Conservation (phyloP, 2,113 vertebrate genomes). For the Campylomormyrus numenius region DNA sequence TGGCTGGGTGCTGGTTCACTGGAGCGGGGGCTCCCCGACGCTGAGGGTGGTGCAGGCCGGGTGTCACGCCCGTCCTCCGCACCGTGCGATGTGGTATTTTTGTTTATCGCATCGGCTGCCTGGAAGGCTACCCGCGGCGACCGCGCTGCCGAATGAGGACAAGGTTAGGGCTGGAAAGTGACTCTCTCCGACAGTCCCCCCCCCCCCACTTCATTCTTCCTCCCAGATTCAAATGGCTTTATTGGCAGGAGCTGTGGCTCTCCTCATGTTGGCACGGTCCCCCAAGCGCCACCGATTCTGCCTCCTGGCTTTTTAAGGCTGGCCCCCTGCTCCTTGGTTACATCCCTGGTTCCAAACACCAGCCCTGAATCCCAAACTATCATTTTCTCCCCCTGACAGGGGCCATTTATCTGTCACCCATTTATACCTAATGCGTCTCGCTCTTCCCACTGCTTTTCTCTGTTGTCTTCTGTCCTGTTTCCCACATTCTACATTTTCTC, state of each 20-base stretch:
- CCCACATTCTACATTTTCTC: background rate
- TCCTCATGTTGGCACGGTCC: background rate
- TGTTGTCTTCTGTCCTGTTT: background rate
- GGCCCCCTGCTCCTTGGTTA: background rate
- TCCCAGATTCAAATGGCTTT: conserved; percentile 20
- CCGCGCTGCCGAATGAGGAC: background rate
- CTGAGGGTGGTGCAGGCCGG: background rate
- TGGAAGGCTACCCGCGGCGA: background rate
- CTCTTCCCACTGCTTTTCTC: background rate
- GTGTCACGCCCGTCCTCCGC: background rate
- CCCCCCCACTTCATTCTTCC: conserved; percentile 23
- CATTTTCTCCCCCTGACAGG: background rate
- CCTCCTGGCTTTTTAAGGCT: background rate
- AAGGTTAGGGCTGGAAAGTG: conserved; percentile 26
- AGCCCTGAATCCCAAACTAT: background rate
- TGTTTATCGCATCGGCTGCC: background rate
- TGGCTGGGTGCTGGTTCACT: background rate
- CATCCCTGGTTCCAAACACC: background rate
- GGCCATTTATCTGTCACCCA: background rate
- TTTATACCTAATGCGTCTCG: background rate
- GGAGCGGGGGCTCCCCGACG: background rate
- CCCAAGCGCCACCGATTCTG: background rate
- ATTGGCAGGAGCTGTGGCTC: conserved; percentile 11
- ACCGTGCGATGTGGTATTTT: background rate
- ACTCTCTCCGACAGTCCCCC: conserved; percentile 20